These are phyloP conservation scores for Leucoraja ocellata DNA, from an alignment of 2,797 vertebrate genomes.

Conservation along the genomic window DNA sequence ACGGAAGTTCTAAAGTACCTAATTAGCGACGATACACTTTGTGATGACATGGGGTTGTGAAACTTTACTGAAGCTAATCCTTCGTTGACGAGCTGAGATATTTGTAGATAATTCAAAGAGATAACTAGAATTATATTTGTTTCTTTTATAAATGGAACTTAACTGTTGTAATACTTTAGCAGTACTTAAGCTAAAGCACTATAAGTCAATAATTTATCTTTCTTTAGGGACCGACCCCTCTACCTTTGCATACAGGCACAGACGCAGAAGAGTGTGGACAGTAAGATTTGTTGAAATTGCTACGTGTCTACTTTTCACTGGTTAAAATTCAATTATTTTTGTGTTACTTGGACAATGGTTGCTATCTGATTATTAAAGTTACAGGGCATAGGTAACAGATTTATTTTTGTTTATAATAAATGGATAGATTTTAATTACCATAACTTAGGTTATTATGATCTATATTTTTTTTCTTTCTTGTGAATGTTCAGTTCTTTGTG, in stretches of 20 bases:
- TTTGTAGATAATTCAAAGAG: background rate
- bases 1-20: background rate
- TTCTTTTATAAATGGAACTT: background rate
- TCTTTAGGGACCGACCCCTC: constrained; percentile 62
- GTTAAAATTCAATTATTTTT: constrained; percentile 22
- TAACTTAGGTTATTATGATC: background rate
- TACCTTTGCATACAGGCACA: constrained; percentile 69
- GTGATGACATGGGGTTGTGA: background rate
- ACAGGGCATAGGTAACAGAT: background rate
- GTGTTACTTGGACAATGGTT: background rate
- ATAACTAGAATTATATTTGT: background rate
- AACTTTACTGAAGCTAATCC: background rate
- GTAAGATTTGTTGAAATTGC: constrained; percentile 50
- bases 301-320: constrained; percentile 32
- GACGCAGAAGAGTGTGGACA: constrained; percentile 64
- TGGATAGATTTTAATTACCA: background rate
- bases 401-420: background rate
- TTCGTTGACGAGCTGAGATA: background rate
- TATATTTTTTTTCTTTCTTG: background rate
- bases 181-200: background rate
- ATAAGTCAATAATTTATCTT: constrained; percentile 42
- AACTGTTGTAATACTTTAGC: background rate
- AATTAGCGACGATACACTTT: background rate
- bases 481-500: background rate
- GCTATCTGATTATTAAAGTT: background rate